These are phyloP conservation scores for Zaprionus bogoriensis DNA, from an alignment of 2,888 invertebrate genomes.

Conservation along the genomic window DNA sequence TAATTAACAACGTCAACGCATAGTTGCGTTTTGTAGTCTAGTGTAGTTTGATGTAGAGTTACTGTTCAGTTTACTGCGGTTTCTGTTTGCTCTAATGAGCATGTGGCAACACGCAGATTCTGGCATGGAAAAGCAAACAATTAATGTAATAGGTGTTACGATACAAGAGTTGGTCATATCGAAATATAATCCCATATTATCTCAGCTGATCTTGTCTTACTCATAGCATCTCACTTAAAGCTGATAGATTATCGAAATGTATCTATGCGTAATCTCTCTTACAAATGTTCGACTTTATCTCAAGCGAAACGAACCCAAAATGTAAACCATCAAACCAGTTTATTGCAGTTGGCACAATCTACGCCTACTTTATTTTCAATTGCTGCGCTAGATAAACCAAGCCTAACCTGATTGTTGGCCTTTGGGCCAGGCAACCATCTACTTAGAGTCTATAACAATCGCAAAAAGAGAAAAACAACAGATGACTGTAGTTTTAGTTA, in stretches of 20 bases:
- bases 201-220: no score
- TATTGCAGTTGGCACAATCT: constrained; percentile 19
- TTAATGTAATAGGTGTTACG: neutral
- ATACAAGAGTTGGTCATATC: no score
- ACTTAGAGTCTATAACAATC: constrained; percentile 11
- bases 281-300: neutral
- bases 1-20: constrained; percentile 48
- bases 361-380: constrained; percentile 44
- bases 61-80: no score
- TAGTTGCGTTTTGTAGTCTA: constrained; percentile 13
- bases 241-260: no score
- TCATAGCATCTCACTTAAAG: no score
- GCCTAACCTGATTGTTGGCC: constrained; percentile 31
- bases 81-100: constrained; percentile 44
- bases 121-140: neutral
- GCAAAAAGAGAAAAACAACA: neutral
- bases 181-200: no score
- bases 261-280: neutral
- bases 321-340: constrained; percentile 56
- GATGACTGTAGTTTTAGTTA: neutral
- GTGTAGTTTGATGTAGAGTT: constrained; percentile 1
- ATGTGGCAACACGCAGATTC: constrained; percentile 20
- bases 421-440: constrained; percentile 17
- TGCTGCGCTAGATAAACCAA: constrained; percentile 31
- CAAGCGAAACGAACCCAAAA: neutral